A percentile compares a stretch with the other conserved stretches of the same genome.
These are phyloP conservation scores for Pissodes strobi DNA, from an alignment of 1,140 invertebrate genomes.

Conservation along the genomic window DNA sequence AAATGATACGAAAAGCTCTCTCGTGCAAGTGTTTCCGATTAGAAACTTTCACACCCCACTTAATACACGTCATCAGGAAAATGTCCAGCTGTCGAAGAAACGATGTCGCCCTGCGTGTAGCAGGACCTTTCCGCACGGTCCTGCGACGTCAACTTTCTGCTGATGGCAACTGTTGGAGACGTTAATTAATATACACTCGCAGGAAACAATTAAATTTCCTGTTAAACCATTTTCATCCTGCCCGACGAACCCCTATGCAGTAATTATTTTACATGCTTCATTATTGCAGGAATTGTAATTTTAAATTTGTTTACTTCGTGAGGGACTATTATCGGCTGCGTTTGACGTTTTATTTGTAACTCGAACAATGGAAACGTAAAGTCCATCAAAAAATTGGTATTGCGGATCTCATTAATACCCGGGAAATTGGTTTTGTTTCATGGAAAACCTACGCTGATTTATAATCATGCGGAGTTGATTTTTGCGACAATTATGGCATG, in stretches of 20 bases:
- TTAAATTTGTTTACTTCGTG: slow-evolving; percentile 48
- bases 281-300: slow-evolving; percentile 50
- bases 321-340: slow-evolving; percentile 19
- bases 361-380: slow-evolving; percentile 14
- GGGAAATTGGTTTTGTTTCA: no score
- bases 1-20: no score
- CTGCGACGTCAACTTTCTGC: slow-evolving; percentile 50
- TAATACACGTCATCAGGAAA: slow-evolving; percentile 57
- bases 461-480: no score
- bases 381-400: slow-evolving; percentile 33
- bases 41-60: slow-evolving; percentile 54
- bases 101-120: slow-evolving; percentile 18
- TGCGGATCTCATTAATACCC: no score
- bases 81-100: slow-evolving; percentile 54
- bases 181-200: slow-evolving; percentile 57
- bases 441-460: no score
- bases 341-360: slow-evolving; percentile 37
- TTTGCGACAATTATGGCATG: no score
- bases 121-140: slow-evolving; percentile 35
- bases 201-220: slow-evolving; percentile 54
- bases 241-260: slow-evolving; percentile 34
- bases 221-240: slow-evolving; percentile 44
- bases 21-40: slow-evolving; percentile 41
- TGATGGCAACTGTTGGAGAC: slow-evolving; percentile 55
- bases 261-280: slow-evolving; percentile 53